A percentile compares a stretch with the other conserved stretches of the same genome.
These are phyloP conservation scores for Cheilosia vulpina DNA, from an alignment of 2,888 invertebrate genomes.

Conservation along the genomic window DNA sequence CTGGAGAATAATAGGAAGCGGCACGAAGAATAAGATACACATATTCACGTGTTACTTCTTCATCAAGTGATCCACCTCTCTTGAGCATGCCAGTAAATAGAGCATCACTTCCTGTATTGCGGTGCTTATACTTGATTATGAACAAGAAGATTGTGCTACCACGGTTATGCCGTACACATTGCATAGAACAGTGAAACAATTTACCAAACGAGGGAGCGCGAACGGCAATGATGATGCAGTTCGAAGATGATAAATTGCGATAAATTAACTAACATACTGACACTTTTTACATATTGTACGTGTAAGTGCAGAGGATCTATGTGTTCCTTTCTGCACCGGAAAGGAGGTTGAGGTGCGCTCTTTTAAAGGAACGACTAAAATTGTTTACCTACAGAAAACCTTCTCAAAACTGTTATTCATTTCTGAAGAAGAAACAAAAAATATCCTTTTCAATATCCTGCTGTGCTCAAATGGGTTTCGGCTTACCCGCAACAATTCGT, in stretches of 20 bases:
- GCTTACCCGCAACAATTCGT: no score
- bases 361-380: no score
- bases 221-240: conserved; percentile 31
- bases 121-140: conserved; percentile 49
- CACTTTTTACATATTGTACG: conserved; percentile 3
- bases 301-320: neutral
- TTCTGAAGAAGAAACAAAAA: no score
- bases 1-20: conserved; percentile 21
- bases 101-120: conserved; percentile 73
- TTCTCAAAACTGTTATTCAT: no score
- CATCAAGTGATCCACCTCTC: conserved; percentile 54
- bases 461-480: no score
- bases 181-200: conserved; percentile 16
- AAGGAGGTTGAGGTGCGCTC: neutral
- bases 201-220: conserved; percentile 15
- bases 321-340: neutral
- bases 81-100: conserved; percentile 55
- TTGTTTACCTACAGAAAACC: no score
- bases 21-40: conserved; percentile 11
- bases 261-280: conserved; percentile 42
- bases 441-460: no score
- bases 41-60: conserved; percentile 45
- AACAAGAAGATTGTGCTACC: conserved; percentile 20
- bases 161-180: neutral
- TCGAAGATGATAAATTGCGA: conserved; percentile 65